Conservation (phyloP, 2,888 invertebrate genomes). For the Athetis lepigone region DNA sequence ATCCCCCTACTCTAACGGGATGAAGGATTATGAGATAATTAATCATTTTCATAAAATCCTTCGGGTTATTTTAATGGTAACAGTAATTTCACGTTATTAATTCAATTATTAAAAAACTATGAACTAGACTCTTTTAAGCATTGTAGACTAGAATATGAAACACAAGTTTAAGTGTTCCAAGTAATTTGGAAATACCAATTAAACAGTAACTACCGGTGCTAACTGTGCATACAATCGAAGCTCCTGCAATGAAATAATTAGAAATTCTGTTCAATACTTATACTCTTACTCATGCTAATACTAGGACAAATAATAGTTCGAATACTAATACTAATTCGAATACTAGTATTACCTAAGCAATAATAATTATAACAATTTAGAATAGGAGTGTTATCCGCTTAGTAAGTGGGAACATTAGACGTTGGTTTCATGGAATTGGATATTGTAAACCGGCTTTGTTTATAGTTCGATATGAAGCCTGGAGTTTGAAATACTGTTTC, state of each 20-base stretch:
- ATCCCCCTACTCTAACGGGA: too few relatives aligned
- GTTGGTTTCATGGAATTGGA: constrained; percentile 21
- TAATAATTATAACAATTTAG: constrained; percentile 12
- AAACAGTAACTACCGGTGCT: neutral
- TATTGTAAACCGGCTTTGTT: constrained; percentile 27
- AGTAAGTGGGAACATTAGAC: constrained; percentile 18
- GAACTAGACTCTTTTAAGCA: too few relatives aligned
- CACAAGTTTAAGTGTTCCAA: neutral
- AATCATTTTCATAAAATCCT: too few relatives aligned
- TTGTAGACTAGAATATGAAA: neutral
- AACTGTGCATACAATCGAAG: neutral
- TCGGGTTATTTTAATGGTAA: too few relatives aligned
- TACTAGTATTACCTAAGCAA: constrained; percentile 4
- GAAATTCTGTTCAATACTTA: neutral
- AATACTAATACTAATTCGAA: neutral
- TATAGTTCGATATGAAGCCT: constrained; percentile 8
- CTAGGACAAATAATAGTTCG: too few relatives aligned
- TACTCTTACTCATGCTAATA: too few relatives aligned
- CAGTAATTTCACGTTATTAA: too few relatives aligned
- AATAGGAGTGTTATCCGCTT: constrained; percentile 11
- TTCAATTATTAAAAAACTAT: too few relatives aligned
- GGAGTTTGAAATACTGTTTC: neutral
- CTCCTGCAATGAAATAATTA: constrained; percentile 3
- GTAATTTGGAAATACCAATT: neutral
- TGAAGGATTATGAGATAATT: too few relatives aligned